Evolutionary conservation across 2,888 invertebrate genomes (phyloP).

Genomic region (Copidosoma aretas): DNA sequence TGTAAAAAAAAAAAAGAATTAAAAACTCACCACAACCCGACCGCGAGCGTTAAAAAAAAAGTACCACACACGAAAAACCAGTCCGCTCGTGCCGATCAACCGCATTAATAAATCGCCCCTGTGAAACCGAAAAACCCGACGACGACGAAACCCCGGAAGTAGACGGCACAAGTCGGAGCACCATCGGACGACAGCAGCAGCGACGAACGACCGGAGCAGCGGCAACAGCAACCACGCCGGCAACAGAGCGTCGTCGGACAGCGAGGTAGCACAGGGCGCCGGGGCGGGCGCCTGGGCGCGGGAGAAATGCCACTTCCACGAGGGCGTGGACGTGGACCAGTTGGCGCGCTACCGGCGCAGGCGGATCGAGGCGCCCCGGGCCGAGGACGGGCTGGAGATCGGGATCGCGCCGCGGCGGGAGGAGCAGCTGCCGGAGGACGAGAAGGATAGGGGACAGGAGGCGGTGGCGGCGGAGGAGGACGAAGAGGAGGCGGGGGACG

Average conservation of each 20-base stretch:
- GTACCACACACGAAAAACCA: background rate
- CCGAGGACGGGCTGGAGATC: constrained; percentile 47
- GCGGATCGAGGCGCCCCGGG: constrained; percentile 58
- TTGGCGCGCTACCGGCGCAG: constrained; percentile 64
- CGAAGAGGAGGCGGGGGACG: constrained; percentile 16
- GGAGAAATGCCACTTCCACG: constrained; percentile 59
- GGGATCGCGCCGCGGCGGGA: background rate
- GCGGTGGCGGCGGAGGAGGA: constrained; percentile 14
- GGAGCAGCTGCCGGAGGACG: constrained; percentile 2
- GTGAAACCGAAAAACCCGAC: background rate
- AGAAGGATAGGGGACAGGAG: background rate
- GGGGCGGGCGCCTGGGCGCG: constrained; percentile 5
- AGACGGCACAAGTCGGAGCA: constrained; percentile 30
- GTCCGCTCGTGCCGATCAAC: background rate
- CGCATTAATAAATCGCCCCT: too few species aligned
- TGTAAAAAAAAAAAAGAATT: background rate
- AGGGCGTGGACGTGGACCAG: constrained; percentile 66
- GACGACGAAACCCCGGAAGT: background rate
- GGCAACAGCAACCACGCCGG: constrained; percentile 44
- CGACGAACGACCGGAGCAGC: background rate
- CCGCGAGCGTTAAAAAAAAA: background rate
- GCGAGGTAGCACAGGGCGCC: constrained; percentile 53
- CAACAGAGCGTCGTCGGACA: constrained; percentile 57
- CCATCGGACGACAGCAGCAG: background rate
- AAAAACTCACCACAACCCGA: background rate